Evolutionary conservation across 2,888 invertebrate genomes (phyloP), one percentile per base, ranked within the genome.

Genomic region (Protophormia terraenovae): DNA sequence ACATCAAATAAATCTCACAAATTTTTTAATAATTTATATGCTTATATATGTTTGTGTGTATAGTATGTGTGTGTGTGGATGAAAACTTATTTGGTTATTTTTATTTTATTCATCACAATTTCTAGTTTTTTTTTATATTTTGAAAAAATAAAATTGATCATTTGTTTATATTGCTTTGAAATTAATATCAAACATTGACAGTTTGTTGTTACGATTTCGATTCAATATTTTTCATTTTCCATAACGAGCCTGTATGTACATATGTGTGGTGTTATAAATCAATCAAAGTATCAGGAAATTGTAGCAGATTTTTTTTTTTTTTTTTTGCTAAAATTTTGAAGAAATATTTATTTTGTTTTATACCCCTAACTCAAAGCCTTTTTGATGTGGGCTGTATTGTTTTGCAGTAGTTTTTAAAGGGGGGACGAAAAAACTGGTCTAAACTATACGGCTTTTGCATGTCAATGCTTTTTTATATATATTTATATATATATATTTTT

Each of bases 161-260:
- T 84, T 80, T 84, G 64, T 76, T 80, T 80, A 72, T 80, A 80
- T 84, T 84, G 84, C 66, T 84, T 80, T 72, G 75, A 84, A 84
- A 80, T 80, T 80, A 76, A 84, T 80, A 84, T 71, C 80, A 84
- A 84, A 84, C 38, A 80, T 71, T 76, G 80, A 84, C 71, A 64
- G 71, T 64, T 76, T 80, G 64, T 29, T 69, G 78, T 29, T 27
- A 27, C 35, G 53, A 71, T 53, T 71, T 62, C 53, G 16, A 32
- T 64, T 72, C 29, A 27, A 71, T 24, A 47, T 67, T 38, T 69
- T 32, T 64, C 29, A 14, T 12, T 29, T 29, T 66, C 14, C 35
- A 35, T 45, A 62, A 50, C 38, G 19, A 32, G 45, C 47, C 12
- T 7, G 12, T n/a, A 45, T 19, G 27, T 27, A 16, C 14, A n/a